Percentiles rank a stretch among this genome's conserved stretches.
Evolutionary conservation across 2,888 invertebrate genomes (phyloP).

Genomic region (Selenia dentaria): DNA sequence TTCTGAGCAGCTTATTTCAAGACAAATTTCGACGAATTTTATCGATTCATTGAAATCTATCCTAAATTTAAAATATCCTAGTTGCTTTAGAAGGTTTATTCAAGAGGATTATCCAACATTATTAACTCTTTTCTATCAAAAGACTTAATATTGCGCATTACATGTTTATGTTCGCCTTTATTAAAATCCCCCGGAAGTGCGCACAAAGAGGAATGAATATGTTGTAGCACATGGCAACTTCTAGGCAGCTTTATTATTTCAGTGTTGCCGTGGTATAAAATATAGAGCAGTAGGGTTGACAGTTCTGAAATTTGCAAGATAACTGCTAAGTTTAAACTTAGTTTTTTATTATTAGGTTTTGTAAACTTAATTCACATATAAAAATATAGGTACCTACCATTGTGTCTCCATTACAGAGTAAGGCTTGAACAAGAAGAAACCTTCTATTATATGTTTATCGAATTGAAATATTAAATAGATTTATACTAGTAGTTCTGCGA

Average conservation of each 20-base stretch:
- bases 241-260: conserved; percentile 30
- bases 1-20: too few relatives aligned
- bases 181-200: conserved; percentile 44
- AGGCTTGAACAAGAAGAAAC: too few relatives aligned
- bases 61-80: too few relatives aligned
- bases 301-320: background rate
- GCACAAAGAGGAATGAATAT: conserved; percentile 46
- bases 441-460: too few relatives aligned
- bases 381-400: too few relatives aligned
- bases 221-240: conserved; percentile 25
- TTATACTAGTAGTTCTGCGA: too few relatives aligned
- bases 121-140: background rate
- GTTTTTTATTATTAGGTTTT: background rate
- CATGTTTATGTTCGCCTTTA: conserved; percentile 37
- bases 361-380: too few relatives aligned
- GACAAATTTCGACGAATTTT: too few relatives aligned
- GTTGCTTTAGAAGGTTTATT: too few relatives aligned
- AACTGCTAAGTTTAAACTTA: background rate
- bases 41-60: too few relatives aligned
- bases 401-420: too few relatives aligned
- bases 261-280: conserved; percentile 24
- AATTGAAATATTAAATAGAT: too few relatives aligned
- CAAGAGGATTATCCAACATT: background rate
- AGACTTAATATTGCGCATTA: conserved; percentile 4
- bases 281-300: conserved; percentile 4